Evolutionary conservation across 2,113 vertebrate genomes (phyloP).

Genomic region (Urocitellus parryii): DNA sequence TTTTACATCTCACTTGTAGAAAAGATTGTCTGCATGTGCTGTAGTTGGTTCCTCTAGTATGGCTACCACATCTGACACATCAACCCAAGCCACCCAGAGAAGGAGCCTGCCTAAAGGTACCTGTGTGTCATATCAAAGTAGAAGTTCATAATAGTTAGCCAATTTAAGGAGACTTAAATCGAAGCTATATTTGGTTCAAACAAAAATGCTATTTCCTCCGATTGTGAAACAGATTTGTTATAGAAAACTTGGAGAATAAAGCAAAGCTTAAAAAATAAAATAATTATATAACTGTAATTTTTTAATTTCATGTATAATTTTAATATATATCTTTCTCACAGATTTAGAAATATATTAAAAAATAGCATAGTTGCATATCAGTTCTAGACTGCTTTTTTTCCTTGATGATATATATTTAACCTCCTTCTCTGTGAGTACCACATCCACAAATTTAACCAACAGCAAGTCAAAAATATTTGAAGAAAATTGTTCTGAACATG

Average conservation of each 20-base stretch:
- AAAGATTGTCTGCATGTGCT: constrained; percentile 56
- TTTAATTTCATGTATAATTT: background rate
- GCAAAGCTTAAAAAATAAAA: constrained; percentile 12
- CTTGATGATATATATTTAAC: background rate
- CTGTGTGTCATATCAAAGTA: constrained; percentile 36
- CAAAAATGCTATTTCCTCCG: background rate
- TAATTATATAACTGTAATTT: constrained; percentile 42
- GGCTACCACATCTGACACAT: constrained; percentile 46
- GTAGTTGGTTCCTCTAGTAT: constrained; percentile 41
- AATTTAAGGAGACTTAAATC: background rate
- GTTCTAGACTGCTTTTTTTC: background rate
- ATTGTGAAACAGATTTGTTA: constrained; percentile 31
- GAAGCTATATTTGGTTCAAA: constrained; percentile 29
- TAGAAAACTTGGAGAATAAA: constrained; percentile 1
- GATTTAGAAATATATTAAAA: constrained; percentile 52
- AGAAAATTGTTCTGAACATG: background rate
- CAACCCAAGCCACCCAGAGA: constrained; percentile 3
- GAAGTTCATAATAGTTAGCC: background rate
- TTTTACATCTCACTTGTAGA: constrained; percentile 77
- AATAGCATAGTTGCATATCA: constrained; percentile 2
- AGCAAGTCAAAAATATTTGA: background rate
- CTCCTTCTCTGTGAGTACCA: background rate
- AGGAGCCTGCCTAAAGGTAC: constrained; percentile 34
- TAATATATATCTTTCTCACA: background rate
- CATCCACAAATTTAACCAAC: background rate